A percentile compares a stretch with the other conserved stretches of the same genome.
These are phyloP conservation scores for Arctocebus calabarensis DNA, from an alignment of 2,797 vertebrate species.

Conservation along the genomic window DNA sequence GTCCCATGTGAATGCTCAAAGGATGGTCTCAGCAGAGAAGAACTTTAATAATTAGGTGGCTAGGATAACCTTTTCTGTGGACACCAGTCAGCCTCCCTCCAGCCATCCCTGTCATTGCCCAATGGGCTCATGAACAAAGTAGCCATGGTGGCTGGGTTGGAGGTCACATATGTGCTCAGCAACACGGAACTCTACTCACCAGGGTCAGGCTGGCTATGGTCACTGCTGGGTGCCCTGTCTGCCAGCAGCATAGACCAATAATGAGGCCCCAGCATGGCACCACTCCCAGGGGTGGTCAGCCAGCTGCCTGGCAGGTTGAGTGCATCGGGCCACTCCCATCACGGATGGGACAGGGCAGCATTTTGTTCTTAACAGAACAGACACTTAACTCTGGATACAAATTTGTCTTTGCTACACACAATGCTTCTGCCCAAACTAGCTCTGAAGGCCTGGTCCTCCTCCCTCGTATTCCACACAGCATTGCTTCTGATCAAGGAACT, in stretches of 20 bases:
- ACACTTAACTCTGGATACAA: not conserved
- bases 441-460: not conserved
- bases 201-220: not conserved
- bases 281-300: not conserved
- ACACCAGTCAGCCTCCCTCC: too few relatives aligned
- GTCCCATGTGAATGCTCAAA: not conserved
- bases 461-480: not conserved
- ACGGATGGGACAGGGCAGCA: not conserved
- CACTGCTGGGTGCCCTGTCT: not conserved
- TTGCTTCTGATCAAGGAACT: not conserved
- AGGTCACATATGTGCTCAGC: not conserved
- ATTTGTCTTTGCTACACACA: not conserved
- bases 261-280: not conserved
- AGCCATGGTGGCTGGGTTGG: not conserved
- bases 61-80: not conserved
- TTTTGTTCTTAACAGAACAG: not conserved
- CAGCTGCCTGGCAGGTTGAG: not conserved
- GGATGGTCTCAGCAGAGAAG: not conserved
- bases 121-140: not conserved
- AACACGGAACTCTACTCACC: not conserved
- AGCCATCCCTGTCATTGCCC: too few relatives aligned
- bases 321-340: not conserved
- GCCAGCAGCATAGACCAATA: not conserved
- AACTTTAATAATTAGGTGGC: not conserved
- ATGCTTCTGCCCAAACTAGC: not conserved